phyloP scores from a whole-genome alignment of 2,113 vertebrate species.

The Ceratotherium simum region DNA sequence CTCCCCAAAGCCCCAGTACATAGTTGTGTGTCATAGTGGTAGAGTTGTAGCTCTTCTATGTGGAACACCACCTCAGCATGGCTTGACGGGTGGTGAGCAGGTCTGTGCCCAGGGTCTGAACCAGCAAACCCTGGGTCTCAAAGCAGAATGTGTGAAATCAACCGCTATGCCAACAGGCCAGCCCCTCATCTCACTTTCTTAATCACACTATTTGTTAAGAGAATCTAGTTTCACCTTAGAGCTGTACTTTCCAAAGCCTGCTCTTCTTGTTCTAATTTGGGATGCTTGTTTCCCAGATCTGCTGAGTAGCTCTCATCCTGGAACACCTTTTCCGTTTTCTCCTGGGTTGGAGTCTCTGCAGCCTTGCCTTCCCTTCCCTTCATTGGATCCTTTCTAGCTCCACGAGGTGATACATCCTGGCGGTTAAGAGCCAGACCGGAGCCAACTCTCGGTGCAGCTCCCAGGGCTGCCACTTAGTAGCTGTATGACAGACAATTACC shows the following conservation, averaged over 20 bases:
- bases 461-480: neutral
- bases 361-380: neutral
- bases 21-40: no score
- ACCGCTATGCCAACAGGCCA: no score
- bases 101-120: no score
- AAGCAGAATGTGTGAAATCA: no score
- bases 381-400: neutral
- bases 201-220: neutral
- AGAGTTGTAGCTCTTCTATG: no score
- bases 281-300: neutral
- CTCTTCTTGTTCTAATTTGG: neutral
- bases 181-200: neutral
- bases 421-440: neutral
- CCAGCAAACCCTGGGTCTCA: no score
- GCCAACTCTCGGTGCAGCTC: neutral
- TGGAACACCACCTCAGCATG: no score
- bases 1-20: no score
- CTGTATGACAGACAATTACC: neutral
- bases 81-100: no score
- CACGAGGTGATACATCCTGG: neutral
- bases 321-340: neutral
- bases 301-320: neutral
- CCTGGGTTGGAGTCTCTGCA: neutral
- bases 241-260: neutral
- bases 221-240: neutral